phyloP scores from a whole-genome alignment of 2,888 invertebrate genomes.

The Agrilus mali region DNA sequence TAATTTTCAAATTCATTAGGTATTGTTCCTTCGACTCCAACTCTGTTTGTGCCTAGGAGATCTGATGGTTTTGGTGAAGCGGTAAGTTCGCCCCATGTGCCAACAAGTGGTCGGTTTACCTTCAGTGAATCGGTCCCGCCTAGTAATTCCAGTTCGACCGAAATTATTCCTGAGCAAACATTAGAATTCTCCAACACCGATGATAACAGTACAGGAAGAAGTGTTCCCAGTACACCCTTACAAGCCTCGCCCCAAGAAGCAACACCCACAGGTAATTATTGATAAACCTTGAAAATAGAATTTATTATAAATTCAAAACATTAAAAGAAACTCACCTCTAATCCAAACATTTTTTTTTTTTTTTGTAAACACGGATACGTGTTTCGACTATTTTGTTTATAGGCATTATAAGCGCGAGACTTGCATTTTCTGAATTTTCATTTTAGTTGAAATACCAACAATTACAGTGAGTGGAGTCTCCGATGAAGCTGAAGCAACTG shows the following conservation, averaged over 20 bases:
- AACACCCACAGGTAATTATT: conserved; percentile 22
- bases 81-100: conserved; percentile 78
- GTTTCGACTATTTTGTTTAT: too few relatives aligned
- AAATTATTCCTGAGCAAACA: conserved; percentile 30
- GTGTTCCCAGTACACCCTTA: conserved; percentile 54
- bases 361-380: too few relatives aligned
- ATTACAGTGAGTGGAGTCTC: conserved; percentile 27
- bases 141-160: conserved; percentile 21
- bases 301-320: too few relatives aligned
- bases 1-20: conserved; percentile 23
- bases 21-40: conserved; percentile 84
- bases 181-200: conserved; percentile 26
- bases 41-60: conserved; percentile 68
- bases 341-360: too few relatives aligned
- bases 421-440: conserved; percentile 1
- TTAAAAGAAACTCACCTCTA: too few relatives aligned
- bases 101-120: conserved; percentile 47
- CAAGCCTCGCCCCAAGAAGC: conserved; percentile 48
- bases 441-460: conserved; percentile 28
- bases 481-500: conserved; percentile 34
- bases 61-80: conserved; percentile 84
- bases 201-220: conserved; percentile 44
- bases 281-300: neutral
- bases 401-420: too few relatives aligned
- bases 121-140: conserved; percentile 43